Base-by-base conservation (phyloP, 2,888 invertebrate species). In the Pardosa pseudoannulata region DNA sequence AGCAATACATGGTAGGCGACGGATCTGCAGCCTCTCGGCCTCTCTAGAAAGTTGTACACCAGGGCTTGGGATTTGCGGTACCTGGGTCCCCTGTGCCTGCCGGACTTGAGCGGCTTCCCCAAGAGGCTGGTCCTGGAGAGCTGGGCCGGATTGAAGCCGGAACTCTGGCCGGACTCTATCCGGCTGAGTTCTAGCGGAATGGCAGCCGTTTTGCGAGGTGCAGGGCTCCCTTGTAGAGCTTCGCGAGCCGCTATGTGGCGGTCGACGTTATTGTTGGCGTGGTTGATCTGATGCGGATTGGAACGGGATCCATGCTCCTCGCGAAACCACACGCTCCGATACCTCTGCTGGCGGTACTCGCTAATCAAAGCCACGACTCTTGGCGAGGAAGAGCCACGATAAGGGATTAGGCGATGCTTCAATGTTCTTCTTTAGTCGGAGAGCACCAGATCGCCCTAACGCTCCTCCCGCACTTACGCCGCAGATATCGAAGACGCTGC, bases 11-110 rank as follows among this genome's bases (percentile, higher is more conserved):
- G 97, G 93, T 97, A 97, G 91, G 95, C 93, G 92, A 96, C 95
- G 90, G 97, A 96, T 91, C 94, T 94, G 91, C 94, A 94, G 90
- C 96, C 96, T 91, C 97, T 94, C 89, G 97, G 97, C 92, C 97
- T 94, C 93, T 97, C 97, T 92, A 97, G 94, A 93, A 97, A 97
- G 93, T 97, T 97, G 94, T 97, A 97, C 93, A 97, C 94, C 92
- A 95, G 95, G 92, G 96, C 95, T 93, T 97, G 97, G 88, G 96
- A 89, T 78, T 92, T 90, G 46, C 93, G 90, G 93, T 96, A 97
- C 90, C 96, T 94, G 93, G 95, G 96, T 94, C 97, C 97, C n/a
- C 82, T 56, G 93, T 96, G 95, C 92, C 96, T 94, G 93, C 94
- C 94, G 93, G 95, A 95, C 93, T 95, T 96, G 92, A 97, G 94